These are phyloP conservation scores for Forbesichthys papilliferus DNA, from an alignment of 2,113 vertebrate genomes.

Conservation along the genomic window DNA sequence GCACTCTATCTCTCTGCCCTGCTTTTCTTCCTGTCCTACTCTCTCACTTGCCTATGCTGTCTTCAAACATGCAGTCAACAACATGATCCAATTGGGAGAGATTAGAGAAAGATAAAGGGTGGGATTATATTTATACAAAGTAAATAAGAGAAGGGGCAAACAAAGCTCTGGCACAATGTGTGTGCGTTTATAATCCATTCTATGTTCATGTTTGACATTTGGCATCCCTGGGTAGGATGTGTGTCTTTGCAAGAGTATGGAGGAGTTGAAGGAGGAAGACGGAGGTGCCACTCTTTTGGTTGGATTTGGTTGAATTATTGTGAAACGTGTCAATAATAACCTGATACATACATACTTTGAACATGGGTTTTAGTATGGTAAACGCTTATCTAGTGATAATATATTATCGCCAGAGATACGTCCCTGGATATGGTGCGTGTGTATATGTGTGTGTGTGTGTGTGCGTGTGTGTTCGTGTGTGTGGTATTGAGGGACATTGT, in stretches of 20 bases:
- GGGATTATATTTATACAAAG: constrained; percentile 60
- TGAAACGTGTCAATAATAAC: constrained; percentile 61
- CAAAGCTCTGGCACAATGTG: constrained; percentile 65
- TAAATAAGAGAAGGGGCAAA: constrained; percentile 17
- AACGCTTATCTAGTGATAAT: constrained; percentile 42
- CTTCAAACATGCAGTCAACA: neutral
- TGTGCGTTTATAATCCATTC: constrained; percentile 73
- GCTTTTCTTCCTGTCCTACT: constrained; percentile 48
- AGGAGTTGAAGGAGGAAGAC: neutral
- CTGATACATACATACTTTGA: constrained; percentile 53
- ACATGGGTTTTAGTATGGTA: constrained; percentile 37
- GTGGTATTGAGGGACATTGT: neutral
- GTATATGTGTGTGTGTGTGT: constrained; percentile 24
- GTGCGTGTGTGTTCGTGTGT: neutral
- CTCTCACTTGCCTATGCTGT: constrained; percentile 40
- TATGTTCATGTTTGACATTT: constrained; percentile 72
- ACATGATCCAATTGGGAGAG: constrained; percentile 29
- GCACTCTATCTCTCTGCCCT: constrained; percentile 56
- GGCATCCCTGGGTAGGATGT: constrained; percentile 50
- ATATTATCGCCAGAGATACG: no score
- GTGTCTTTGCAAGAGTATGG: constrained; percentile 21
- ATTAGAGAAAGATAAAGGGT: constrained; percentile 38
- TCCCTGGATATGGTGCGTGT: constrained; percentile 22
- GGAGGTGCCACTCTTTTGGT: constrained; percentile 8
- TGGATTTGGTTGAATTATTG: constrained; percentile 55